Base-by-base conservation (phyloP, 2,888 invertebrate species). In the Stegophylla sp. region DNA sequence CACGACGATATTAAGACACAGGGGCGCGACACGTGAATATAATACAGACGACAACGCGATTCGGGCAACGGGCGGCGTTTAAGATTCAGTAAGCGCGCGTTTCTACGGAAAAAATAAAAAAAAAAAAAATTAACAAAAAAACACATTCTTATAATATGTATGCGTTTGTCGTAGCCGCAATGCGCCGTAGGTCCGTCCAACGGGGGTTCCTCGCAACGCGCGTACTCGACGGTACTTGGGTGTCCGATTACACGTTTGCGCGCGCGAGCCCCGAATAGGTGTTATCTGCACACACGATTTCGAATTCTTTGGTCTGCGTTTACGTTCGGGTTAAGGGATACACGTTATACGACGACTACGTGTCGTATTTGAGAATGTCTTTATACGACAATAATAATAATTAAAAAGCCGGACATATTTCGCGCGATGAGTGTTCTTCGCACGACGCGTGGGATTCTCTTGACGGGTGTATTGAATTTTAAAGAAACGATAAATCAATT, bases 181-280 rank as follows among this genome's bases (percentile, higher is more conserved):
- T 20, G 51, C 34, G 15, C 28, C 48, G 20, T 53, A 7, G 4
- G 34, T 20, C 20, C 5, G 15, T 53, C n/a, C 59, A 9, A 20
- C 34, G 53, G 69, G 10, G 67, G 26, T 26, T n/a, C 5, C 26
- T 26, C 23, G 15, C 26, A 28, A 26, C 9, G 9, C 26, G 17
- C 26, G 28, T 17, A 15, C 3, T 13, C 17, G 48, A 20, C 56
- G 17, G 69, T 48, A n/a, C 12, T 7, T 28, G n/a, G 41, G 28
- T 72, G 53, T 72, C 71, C 41, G 71, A 56, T 72, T 72, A 72
- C 71, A 9, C 10, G n/a, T n/a, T n/a, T n/a, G n/a, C n/a, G n/a
- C n/a, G n/a, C n/a, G n/a, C n/a, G n/a, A n/a, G 41, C 12, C 17
- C 28, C 17, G n/a, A 10, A n/a, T 41, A n/a, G 17, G 34, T 7